Base-by-base conservation (phyloP, 2,888 invertebrate genomes). In the Rhingia campestris region DNA sequence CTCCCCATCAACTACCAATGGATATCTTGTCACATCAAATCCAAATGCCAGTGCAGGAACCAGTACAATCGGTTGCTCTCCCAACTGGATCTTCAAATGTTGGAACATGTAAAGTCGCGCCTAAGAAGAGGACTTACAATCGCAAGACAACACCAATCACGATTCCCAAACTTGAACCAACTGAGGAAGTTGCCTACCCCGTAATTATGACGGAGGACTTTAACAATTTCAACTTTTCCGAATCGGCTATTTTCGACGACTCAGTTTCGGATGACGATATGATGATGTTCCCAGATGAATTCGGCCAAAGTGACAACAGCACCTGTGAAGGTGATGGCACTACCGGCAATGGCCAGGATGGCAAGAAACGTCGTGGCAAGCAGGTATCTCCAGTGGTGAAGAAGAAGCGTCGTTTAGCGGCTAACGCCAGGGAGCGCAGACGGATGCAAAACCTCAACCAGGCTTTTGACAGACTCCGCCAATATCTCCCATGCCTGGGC, bases 391-490 rank as follows among this genome's bases (percentile, higher is more conserved):
- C 96, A 0, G 94, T 96, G 22, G 94, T 97, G 49, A 93, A 97
- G 90, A 94, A 95, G 87, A 95, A 97, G 89, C 93, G 98, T 53
- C 93, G 98, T 49, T 91, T 98, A 53, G 98, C 98, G 0, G 98
- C 98, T 0, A 98, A 98, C 89, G 98, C 98, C 0, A 92, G 98
- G 3, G 98, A 98, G 90, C 93, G 98, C 67, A 93, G 97, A 59
- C 92, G 98, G 22, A 98, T 98, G 98, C 96, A 97, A 92, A 97
- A 97, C 90, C 92, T 98, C 81, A 98, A 98, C 90, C 96, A 96
- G 88, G 98, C 98, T 0, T 98, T 98, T 89, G 98, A 98, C 91
- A 93, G 96, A 86, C 94, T 98, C 2, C 93, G 98, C 53, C 95
- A 96, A 4, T 98, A 98, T 87, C 93, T 98, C n/a, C 98, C 98